phyloP scores from a whole-genome alignment of 2,113 vertebrate species.

The Tympanuchus pallidicinctus region DNA sequence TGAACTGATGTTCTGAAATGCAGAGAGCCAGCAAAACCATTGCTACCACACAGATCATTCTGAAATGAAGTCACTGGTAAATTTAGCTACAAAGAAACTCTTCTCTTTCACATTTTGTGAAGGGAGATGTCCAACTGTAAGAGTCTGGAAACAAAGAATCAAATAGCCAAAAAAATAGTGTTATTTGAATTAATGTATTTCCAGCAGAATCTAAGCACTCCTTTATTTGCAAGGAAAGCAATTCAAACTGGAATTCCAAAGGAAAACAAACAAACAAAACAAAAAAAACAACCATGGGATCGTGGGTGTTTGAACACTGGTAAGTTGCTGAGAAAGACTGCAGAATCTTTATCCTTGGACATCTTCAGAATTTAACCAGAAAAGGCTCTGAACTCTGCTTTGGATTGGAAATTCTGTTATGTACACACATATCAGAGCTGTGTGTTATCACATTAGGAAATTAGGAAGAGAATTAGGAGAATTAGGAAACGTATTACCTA shows the following conservation, averaged over 20 bases:
- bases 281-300: background rate
- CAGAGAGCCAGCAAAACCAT: constrained; percentile 10
- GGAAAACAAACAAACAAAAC: background rate
- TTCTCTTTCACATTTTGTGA: background rate
- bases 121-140: background rate
- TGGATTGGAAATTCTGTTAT: background rate
- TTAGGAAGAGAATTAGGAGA: too few species aligned
- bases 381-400: background rate
- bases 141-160: background rate
- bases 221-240: background rate
- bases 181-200: background rate
- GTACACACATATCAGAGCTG: background rate
- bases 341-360: background rate
- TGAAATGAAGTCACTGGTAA: constrained; percentile 37
- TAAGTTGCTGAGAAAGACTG: background rate
- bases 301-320: background rate
- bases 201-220: background rate
- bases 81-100: constrained; percentile 22
- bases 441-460: background rate
- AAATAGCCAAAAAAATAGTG: background rate
- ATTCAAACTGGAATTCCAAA: background rate
- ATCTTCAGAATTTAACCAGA: background rate
- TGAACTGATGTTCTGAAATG: constrained; percentile 53
- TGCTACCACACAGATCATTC: background rate
- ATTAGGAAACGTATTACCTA: background rate